Evolutionary conservation across 2,113 vertebrate genomes (phyloP).

Genomic region (Saimiri boliviensis): DNA sequence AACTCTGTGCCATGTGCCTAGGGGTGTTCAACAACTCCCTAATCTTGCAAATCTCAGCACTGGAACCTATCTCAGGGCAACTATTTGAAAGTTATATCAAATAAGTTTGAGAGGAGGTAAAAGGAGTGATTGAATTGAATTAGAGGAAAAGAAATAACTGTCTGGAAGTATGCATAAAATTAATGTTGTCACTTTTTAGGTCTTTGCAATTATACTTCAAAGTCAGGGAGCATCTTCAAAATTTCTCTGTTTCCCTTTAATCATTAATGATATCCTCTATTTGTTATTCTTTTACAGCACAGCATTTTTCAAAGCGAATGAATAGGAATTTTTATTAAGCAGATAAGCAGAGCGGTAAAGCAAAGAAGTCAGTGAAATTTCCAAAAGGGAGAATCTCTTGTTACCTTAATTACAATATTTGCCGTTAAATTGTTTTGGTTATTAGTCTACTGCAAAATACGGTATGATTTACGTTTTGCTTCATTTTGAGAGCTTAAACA

Average conservation of each 20-base stretch:
- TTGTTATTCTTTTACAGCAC: constrained; percentile 51
- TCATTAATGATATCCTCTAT: constrained; percentile 44
- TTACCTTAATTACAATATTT: constrained; percentile 41
- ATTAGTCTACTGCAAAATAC: background rate
- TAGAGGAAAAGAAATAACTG: constrained; percentile 8
- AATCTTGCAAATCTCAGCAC: background rate
- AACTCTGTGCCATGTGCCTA: background rate
- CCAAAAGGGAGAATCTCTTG: background rate
- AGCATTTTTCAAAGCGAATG: background rate
- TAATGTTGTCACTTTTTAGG: constrained; percentile 12
- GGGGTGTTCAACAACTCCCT: background rate
- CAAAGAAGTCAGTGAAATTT: background rate
- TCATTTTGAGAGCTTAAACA: constrained; percentile 17
- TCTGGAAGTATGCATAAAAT: constrained; percentile 7
- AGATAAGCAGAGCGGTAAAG: background rate
- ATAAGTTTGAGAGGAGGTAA: background rate
- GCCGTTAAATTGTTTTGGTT: constrained; percentile 34
- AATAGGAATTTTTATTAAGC: constrained; percentile 6
- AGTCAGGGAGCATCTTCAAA: constrained; percentile 12
- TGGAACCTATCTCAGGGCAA: constrained; percentile 20
- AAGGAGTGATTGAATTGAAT: constrained; percentile 38
- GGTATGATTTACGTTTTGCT: constrained; percentile 20
- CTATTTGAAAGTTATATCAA: constrained; percentile 22
- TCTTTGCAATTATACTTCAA: constrained; percentile 62
- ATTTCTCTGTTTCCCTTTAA: constrained; percentile 49